phyloP scores from a whole-genome alignment of 53 echinoderm and acorn worm species.

The Temnopleurus reevesii region DNA sequence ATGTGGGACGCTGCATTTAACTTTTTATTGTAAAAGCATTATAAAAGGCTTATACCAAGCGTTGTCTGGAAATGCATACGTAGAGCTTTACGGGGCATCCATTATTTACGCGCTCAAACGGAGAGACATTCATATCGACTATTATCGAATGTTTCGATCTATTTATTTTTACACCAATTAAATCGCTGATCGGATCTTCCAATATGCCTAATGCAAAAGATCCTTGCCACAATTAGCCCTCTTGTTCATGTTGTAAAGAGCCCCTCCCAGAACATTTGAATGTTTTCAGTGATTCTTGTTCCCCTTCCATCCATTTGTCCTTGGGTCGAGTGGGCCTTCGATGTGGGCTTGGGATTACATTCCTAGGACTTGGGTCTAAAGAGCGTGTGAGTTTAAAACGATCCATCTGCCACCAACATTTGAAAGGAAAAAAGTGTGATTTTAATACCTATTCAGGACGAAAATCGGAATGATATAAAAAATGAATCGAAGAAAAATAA shows the following conservation, averaged over 20 bases:
- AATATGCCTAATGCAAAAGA: neutral
- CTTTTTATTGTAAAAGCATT: too few relatives aligned
- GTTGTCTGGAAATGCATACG: too few relatives aligned
- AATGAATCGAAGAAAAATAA: too few relatives aligned
- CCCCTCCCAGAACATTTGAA: neutral
- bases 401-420: neutral
- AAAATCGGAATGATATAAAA: too few relatives aligned
- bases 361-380: neutral
- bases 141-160: neutral
- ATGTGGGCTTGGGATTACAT: conserved; percentile 9
- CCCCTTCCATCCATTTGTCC: neutral
- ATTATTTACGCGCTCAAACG: too few relatives aligned
- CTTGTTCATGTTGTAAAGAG: conserved; percentile 28
- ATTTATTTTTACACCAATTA: neutral
- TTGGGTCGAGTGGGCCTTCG: conserved; percentile 1
- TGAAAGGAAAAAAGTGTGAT: neutral
- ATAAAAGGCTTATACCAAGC: too few relatives aligned
- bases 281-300: neutral
- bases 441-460: too few relatives aligned
- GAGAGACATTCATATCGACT: neutral
- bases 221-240: conserved; percentile 30
- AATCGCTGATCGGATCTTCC: neutral
- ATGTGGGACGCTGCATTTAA: too few relatives aligned
- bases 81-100: too few relatives aligned
- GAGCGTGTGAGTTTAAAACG: neutral